Evolutionary conservation across 2,888 invertebrate species (phyloP).

Genomic region (Gymnosoma rotundatum): DNA sequence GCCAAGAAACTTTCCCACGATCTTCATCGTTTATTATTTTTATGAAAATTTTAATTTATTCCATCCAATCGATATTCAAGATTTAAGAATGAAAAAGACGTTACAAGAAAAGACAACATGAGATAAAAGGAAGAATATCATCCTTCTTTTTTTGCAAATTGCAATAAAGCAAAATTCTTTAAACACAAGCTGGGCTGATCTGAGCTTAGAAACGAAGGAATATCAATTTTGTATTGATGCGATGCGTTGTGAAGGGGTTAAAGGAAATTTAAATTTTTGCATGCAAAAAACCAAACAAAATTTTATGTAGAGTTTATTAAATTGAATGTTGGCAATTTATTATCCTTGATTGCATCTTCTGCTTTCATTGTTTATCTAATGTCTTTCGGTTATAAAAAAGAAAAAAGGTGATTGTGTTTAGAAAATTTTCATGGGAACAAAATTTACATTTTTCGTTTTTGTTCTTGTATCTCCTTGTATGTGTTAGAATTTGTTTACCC

Average conservation of each 20-base stretch:
- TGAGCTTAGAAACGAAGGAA: conserved; percentile 36
- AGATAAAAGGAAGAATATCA: conserved; percentile 53
- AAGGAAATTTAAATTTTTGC: conserved; percentile 77
- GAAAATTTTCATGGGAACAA: conserved; percentile 79
- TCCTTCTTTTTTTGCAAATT: conserved; percentile 52
- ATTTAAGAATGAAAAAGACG: conserved; percentile 52
- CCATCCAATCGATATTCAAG: conserved; percentile 66
- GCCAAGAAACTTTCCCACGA: conserved; percentile 58
- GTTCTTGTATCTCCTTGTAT: conserved; percentile 75
- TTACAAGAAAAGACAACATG: conserved; percentile 39
- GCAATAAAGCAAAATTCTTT: conserved; percentile 57
- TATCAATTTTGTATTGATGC: conserved; percentile 41
- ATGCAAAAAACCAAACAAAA: conserved; percentile 74
- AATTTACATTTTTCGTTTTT: conserved; percentile 72
- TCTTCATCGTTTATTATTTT: neutral
- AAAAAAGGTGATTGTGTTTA: conserved; percentile 12
- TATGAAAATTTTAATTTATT: conserved; percentile 22
- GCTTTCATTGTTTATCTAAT: conserved; percentile 68
- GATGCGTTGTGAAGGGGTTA: conserved; percentile 52
- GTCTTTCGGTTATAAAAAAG: conserved; percentile 43
- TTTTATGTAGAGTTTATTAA: conserved; percentile 36
- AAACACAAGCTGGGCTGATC: conserved; percentile 54
- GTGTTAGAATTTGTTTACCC: conserved; percentile 74
- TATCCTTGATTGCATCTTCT: conserved; percentile 81
- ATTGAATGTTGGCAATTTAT: conserved; percentile 73